Evolutionary conservation across 2,113 vertebrate species (phyloP).

Genomic region (Brachyhypopomus gauderio): DNA sequence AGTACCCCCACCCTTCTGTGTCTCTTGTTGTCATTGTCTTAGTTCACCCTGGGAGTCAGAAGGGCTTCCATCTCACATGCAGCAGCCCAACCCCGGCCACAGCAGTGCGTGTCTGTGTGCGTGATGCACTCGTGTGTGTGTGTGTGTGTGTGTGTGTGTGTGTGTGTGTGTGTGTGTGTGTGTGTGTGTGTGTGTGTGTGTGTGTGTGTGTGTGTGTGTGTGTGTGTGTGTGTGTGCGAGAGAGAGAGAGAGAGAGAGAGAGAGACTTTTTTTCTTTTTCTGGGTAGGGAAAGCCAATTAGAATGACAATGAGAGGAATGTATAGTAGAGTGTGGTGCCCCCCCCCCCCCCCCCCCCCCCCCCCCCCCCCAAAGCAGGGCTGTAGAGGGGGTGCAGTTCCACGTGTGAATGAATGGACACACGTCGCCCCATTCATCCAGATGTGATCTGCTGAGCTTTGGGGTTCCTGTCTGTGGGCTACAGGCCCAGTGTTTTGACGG

Average conservation of each 20-base stretch:
- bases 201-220: neutral
- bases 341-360: constrained; percentile 67
- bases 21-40: constrained; percentile 68
- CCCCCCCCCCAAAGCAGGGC: constrained; percentile 65
- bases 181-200: too few species aligned
- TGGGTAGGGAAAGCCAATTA: constrained; percentile 74
- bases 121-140: neutral
- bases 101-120: constrained; percentile 37
- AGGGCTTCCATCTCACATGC: constrained; percentile 66
- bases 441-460: constrained; percentile 67
- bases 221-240: neutral
- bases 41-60: constrained; percentile 68
- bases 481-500: constrained; percentile 60
- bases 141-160: constrained; percentile 12
- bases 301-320: constrained; percentile 79
- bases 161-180: neutral
- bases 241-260: constrained; percentile 9
- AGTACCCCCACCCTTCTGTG: constrained; percentile 56
- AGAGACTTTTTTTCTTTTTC: constrained; percentile 12
- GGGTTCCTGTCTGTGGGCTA: constrained; percentile 54
- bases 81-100: constrained; percentile 59
- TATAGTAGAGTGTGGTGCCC: constrained; percentile 62
- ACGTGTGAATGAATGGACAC: constrained; percentile 75
- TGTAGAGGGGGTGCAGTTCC: constrained; percentile 53
- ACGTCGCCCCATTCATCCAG: constrained; percentile 74